A percentile compares a stretch with the other conserved stretches of the same genome.
Conservation (phyloP, 2,888 invertebrate species). For the Xanthia togata region DNA sequence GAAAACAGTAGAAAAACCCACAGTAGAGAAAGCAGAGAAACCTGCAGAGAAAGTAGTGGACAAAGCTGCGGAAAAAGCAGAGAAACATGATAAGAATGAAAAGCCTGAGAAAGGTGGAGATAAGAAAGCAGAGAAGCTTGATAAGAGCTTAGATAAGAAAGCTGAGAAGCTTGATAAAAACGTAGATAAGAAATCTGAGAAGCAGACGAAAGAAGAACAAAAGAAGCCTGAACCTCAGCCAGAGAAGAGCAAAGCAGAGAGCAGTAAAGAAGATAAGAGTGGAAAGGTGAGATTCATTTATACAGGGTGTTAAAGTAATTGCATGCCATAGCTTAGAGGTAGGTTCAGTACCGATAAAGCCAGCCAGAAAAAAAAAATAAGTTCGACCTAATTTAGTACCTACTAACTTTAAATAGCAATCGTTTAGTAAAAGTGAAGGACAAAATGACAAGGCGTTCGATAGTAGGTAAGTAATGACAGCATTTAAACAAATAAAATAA, state of each 20-base stretch:
- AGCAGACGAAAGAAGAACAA: slow-evolving; percentile 54
- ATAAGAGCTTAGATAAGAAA: slow-evolving; percentile 52
- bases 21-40: slow-evolving; percentile 65
- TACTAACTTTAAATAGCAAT: too few relatives aligned
- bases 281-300: slow-evolving; percentile 74
- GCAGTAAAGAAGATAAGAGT: slow-evolving; percentile 75
- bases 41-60: slow-evolving; percentile 62
- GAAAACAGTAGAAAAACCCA: slow-evolving; percentile 70
- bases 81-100: slow-evolving; percentile 55
- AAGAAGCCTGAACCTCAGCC: slow-evolving; percentile 61
- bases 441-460: too few relatives aligned
- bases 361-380: too few relatives aligned
- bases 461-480: too few relatives aligned
- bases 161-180: slow-evolving; percentile 55
- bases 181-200: slow-evolving; percentile 49
- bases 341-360: too few relatives aligned
- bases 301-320: too few relatives aligned
- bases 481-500: too few relatives aligned
- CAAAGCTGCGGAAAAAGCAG: slow-evolving; percentile 56
- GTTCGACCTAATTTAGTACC: too few relatives aligned
- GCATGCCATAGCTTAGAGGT: too few relatives aligned
- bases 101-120: slow-evolving; percentile 56
- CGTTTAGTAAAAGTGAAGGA: too few relatives aligned
- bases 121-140: slow-evolving; percentile 52
- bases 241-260: slow-evolving; percentile 70